Evolutionary conservation across 1,140 invertebrate genomes (phyloP).

Genomic region (Microplitis demolitor): DNA sequence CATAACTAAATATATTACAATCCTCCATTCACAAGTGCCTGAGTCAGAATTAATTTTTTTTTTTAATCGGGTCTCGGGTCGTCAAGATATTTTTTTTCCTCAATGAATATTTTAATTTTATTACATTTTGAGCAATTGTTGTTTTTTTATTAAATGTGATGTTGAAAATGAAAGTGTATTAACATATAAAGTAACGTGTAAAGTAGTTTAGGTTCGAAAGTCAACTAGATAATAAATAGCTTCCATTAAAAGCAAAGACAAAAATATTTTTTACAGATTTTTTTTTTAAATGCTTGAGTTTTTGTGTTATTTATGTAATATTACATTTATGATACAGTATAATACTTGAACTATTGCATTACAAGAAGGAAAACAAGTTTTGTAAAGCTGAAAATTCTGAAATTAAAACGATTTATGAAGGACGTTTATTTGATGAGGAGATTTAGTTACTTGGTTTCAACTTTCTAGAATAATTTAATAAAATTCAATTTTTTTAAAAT

Average conservation of each 20-base stretch:
- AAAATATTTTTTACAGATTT: no score
- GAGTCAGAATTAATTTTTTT: neutral
- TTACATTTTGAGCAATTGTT: neutral
- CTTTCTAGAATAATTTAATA: neutral
- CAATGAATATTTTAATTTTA: neutral
- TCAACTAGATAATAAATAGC: neutral
- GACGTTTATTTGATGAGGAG: conserved; percentile 7
- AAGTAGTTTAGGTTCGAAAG: neutral
- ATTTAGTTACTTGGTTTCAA: neutral
- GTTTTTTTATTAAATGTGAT: neutral
- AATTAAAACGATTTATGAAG: conserved; percentile 25
- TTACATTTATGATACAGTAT: neutral
- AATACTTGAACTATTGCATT: conserved; percentile 1
- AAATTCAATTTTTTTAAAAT: no score
- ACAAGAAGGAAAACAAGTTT: conserved; percentile 17
- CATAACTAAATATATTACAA: neutral
- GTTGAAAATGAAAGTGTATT: conserved; percentile 20
- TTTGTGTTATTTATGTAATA: no score
- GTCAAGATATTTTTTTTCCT: neutral
- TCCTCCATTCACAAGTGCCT: neutral
- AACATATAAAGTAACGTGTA: neutral
- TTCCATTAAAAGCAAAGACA: no score
- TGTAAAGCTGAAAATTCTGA: conserved; percentile 19
- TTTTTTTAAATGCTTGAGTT: no score
- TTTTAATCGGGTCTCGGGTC: neutral